Evolutionary conservation across 92 coral and sea anemone species (phyloP).

Genomic region (Desmophyllum pertusum): DNA sequence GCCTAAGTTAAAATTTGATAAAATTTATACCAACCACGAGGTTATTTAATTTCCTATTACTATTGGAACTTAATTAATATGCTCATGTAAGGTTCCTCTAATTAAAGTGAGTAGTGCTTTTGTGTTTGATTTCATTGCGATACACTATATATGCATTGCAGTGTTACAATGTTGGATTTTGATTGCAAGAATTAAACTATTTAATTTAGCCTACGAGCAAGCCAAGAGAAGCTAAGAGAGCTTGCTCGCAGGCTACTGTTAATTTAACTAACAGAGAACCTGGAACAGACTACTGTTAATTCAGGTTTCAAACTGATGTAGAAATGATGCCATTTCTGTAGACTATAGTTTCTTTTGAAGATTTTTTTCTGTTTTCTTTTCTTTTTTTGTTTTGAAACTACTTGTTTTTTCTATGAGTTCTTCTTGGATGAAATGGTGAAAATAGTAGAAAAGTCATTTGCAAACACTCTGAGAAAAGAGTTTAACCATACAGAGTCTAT

Average conservation of each 20-base stretch:
- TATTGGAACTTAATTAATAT: not conserved
- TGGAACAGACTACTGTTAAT: too few species aligned
- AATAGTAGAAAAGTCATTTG: not conserved
- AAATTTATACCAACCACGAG: too few species aligned
- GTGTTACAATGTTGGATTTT: not conserved
- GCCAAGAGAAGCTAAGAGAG: too few species aligned
- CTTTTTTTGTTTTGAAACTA: too few species aligned
- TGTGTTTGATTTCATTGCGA: too few species aligned
- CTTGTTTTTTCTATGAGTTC: not conserved
- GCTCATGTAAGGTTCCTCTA: too few species aligned
- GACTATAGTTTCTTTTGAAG: not conserved
- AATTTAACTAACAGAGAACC: too few species aligned
- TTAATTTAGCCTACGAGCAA: too few species aligned
- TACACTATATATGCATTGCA: not conserved
- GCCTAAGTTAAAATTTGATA: slow-evolving; percentile 17
- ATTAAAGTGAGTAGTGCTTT: too few species aligned
- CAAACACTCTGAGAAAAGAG: not conserved
- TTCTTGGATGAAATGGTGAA: not conserved
- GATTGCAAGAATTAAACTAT: not conserved
- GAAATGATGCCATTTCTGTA: not conserved
- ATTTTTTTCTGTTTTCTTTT: too few species aligned
- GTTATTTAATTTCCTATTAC: not conserved
- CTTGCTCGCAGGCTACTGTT: too few species aligned
- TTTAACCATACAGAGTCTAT: not conserved
- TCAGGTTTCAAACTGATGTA: too few species aligned